Conservation (phyloP, 2,113 vertebrate genomes). For the Thalassarche chlororhynchos region DNA sequence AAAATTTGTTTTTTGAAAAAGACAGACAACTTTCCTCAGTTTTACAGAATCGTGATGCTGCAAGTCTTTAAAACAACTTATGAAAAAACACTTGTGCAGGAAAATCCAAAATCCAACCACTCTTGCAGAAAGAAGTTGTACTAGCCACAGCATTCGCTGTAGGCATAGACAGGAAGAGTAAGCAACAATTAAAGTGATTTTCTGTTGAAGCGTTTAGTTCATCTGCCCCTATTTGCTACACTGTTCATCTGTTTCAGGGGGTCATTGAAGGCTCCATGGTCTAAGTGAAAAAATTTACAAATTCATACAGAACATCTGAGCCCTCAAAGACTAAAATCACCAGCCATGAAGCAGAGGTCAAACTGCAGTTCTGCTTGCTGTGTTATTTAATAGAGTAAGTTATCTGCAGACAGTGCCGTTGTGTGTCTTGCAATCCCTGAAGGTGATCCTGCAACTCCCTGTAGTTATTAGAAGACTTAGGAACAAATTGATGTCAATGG, state of each 20-base stretch:
- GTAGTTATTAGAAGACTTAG: background rate
- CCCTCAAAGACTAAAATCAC: background rate
- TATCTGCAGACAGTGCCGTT: background rate
- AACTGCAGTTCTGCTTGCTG: background rate
- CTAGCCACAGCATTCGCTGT: background rate
- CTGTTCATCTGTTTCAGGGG: background rate
- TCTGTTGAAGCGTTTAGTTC: background rate
- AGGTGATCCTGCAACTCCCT: background rate
- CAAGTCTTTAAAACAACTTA: background rate
- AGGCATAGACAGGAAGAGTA: background rate
- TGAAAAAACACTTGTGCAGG: background rate
- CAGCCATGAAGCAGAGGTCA: background rate
- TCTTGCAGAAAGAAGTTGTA: background rate
- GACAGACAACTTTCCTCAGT: background rate
- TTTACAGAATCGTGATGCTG: background rate
- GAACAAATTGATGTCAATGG: slow-evolving; percentile 8
- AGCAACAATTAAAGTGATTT: background rate
- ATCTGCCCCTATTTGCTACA: background rate
- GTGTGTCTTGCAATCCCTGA: slow-evolving; percentile 22
- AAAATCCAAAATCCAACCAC: background rate
- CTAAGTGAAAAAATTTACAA: background rate
- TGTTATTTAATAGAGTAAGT: background rate
- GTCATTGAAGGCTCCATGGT: background rate
- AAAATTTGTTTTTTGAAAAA: background rate
- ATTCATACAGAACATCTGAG: background rate